phyloP scores from a whole-genome alignment of 2,797 vertebrate genomes.

The Tolypeutes matacus region DNA sequence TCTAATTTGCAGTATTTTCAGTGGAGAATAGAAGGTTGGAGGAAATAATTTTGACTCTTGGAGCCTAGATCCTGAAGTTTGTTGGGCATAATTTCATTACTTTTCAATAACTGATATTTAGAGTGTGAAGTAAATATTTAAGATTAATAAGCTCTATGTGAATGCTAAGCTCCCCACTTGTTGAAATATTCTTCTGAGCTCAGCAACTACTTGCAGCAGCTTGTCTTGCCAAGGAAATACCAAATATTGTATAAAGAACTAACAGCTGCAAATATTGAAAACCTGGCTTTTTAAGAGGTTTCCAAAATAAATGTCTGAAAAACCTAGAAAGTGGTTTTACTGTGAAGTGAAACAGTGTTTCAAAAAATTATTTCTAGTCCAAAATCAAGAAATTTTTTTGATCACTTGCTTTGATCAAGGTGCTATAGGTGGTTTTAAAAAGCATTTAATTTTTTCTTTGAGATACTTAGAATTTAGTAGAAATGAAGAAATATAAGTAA shows the following conservation, averaged over 20 bases:
- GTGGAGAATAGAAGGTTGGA: background rate
- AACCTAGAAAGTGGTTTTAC: slow-evolving; percentile 7
- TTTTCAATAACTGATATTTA: slow-evolving; percentile 34
- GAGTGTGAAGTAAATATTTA: slow-evolving; percentile 56
- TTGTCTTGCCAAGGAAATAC: slow-evolving; percentile 50
- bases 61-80: background rate
- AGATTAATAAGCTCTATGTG: background rate
- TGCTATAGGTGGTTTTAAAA: background rate
- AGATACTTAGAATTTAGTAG: background rate
- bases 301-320: slow-evolving; percentile 22
- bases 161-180: background rate
- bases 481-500: background rate
- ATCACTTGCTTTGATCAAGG: background rate
- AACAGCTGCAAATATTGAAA: slow-evolving; percentile 27
- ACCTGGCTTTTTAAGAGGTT: slow-evolving; percentile 49
- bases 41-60: slow-evolving; percentile 13
- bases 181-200: slow-evolving; percentile 1
- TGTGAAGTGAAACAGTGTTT: background rate
- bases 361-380: background rate
- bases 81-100: background rate
- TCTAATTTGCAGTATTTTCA: background rate
- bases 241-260: slow-evolving; percentile 31
- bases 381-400: slow-evolving; percentile 8
- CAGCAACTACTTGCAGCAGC: background rate
- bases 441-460: slow-evolving; percentile 5